Conservation (phyloP, 2,888 invertebrate species). For the Ellobium chinense region DNA sequence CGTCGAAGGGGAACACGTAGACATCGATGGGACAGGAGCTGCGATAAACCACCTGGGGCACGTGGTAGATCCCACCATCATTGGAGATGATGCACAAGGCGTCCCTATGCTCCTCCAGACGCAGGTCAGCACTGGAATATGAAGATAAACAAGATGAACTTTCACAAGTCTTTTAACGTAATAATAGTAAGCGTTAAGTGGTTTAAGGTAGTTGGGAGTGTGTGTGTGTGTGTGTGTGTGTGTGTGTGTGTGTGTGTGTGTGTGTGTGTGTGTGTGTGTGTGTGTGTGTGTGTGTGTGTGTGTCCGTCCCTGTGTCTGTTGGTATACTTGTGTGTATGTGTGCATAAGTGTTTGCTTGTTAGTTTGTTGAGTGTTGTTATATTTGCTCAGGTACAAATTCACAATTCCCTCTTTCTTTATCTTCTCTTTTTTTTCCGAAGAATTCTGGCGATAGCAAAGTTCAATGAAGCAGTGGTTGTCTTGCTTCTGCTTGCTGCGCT, state of each 20-base stretch:
- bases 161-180: too few relatives aligned
- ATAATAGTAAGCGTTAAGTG: too few relatives aligned
- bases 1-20: constrained; percentile 78
- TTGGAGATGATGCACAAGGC: constrained; percentile 73
- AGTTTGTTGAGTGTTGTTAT: too few relatives aligned
- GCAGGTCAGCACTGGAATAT: constrained; percentile 76
- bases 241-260: background rate
- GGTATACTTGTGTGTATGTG: background rate
- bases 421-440: too few relatives aligned
- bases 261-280: background rate
- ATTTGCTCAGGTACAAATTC: too few relatives aligned
- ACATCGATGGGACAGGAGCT: constrained; percentile 78
- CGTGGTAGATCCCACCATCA: constrained; percentile 71
- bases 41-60: constrained; percentile 77
- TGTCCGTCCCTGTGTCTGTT: background rate
- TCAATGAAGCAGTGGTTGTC: too few relatives aligned
- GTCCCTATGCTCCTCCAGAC: constrained; percentile 77
- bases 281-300: background rate
- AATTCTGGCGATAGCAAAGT: too few relatives aligned
- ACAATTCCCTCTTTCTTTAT: too few relatives aligned
- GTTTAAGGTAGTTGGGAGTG: too few relatives aligned
- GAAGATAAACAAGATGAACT: too few relatives aligned
- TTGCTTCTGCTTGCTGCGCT: too few relatives aligned
- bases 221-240: background rate
- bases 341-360: too few relatives aligned